A percentile compares a stretch with the other conserved stretches of the same genome.
Conservation (phyloP, 1,140 invertebrate genomes). For the Sitodiplosis mosellana region DNA sequence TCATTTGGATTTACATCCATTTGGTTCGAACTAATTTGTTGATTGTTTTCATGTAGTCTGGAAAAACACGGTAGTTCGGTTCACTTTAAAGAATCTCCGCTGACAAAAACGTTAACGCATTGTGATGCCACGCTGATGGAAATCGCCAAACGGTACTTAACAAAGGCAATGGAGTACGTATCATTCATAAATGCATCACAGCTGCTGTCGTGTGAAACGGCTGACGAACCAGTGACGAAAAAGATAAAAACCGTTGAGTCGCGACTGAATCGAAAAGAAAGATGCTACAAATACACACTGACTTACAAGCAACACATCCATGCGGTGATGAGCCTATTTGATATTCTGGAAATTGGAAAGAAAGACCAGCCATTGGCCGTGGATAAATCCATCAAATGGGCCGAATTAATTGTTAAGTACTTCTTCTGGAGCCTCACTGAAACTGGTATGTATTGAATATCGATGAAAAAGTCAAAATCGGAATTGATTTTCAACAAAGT, state of each 20-base stretch:
- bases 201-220: neutral
- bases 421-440: constrained; percentile 54
- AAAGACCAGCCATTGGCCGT: constrained; percentile 12
- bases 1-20: neutral
- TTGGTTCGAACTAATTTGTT: too few relatives aligned
- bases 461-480: too few relatives aligned
- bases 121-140: constrained; percentile 13
- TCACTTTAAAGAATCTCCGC: constrained; percentile 10
- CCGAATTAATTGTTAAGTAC: constrained; percentile 48
- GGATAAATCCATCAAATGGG: constrained; percentile 32
- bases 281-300: neutral
- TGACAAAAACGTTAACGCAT: constrained; percentile 13
- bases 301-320: constrained; percentile 10
- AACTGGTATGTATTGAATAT: too few relatives aligned
- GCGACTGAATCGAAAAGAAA: constrained; percentile 11
- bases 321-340: constrained; percentile 17
- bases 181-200: neutral
- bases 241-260: neutral
- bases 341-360: constrained; percentile 17
- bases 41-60: constrained; percentile 12
- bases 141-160: neutral
- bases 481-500: too few relatives aligned
- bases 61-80: constrained; percentile 16
- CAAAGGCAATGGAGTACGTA: neutral
- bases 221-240: neutral